These are phyloP conservation scores for Latrodectus geometricus DNA, from an alignment of 1,140 invertebrate genomes.

Conservation along the genomic window DNA sequence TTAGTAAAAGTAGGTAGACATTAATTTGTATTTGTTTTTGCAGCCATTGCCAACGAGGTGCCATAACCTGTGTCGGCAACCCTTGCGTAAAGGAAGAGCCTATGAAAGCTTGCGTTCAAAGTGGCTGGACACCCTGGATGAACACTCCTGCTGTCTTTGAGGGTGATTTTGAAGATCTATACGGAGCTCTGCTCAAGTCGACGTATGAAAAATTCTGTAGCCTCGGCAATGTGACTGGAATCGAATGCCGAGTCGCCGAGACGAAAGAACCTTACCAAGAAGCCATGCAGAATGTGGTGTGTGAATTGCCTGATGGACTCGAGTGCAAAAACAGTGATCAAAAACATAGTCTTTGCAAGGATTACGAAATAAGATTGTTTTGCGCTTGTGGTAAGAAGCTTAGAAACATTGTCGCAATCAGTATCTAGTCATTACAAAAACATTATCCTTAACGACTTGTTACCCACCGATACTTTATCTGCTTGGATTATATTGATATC, in stretches of 20 bases:
- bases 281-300: slow-evolving; percentile 72
- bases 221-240: slow-evolving; percentile 75
- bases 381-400: slow-evolving; percentile 49
- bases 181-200: slow-evolving; percentile 51
- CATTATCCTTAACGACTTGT: too few relatives aligned
- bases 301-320: slow-evolving; percentile 68
- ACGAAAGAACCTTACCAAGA: slow-evolving; percentile 76
- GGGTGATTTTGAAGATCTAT: slow-evolving; percentile 48
- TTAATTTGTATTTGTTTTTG: not conserved
- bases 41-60: slow-evolving; percentile 55
- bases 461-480: too few relatives aligned
- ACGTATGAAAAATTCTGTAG: slow-evolving; percentile 70
- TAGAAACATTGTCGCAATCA: too few relatives aligned
- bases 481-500: too few relatives aligned
- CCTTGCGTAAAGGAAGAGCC: slow-evolving; percentile 62
- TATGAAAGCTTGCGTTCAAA: slow-evolving; percentile 71
- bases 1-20: not conserved
- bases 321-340: slow-evolving; percentile 68
- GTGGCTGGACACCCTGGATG: slow-evolving; percentile 83
- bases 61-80: slow-evolving; percentile 31
- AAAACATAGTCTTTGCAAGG: slow-evolving; percentile 31
- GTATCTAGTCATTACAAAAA: too few relatives aligned
- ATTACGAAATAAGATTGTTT: slow-evolving; percentile 56
- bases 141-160: slow-evolving; percentile 69
- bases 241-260: slow-evolving; percentile 79